Base-by-base conservation (phyloP, 2,888 invertebrate species). In the Serripes groenlandicus region DNA sequence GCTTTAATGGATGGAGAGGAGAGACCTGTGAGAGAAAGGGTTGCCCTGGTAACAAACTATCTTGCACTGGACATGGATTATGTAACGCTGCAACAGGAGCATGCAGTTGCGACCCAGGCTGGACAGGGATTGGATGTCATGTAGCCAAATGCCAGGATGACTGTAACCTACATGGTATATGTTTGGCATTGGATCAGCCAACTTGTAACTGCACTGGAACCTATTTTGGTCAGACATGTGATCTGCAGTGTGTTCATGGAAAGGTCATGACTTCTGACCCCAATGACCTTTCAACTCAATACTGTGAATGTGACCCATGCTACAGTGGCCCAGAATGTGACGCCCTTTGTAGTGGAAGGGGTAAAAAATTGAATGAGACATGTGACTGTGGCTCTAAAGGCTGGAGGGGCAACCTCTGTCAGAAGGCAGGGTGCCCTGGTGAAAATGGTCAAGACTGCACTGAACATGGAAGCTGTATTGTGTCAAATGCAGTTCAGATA, bases 381-480 rank as follows among this genome's bases (percentile, higher is more conserved):
- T 92, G 91, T 82, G 87, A 90, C 60, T 92, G 92, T 79, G 91
- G 90, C 4, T 86, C 87, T 21, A 83, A 69, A 64, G 90, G 91
- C 28, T 89, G 89, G 66, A 78, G 90, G 9, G 92, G 91, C 32
- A 84, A 88, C 21, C 81, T 75, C 81, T 92, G 92, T 78, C 87
- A 90, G 37, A 68, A 83, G 32, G 85, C 88, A 3, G 91, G 91
- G 0, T 92, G 92, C 85, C 91, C 92, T 5, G 92, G 92, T 18
- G 7, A 66, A 30, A 42, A 62, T 60, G 77, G 78, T 23, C 18
- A 54, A n/a, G 91, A 90, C 78, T 91, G 90, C 68, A 86, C 87
- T 34, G 89, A 85, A 2, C 89, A 87, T 72, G 92, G 92, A 15
- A 68, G 78, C 4, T 92, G 92, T 79, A 85, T 85, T 26, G 70